Base-by-base conservation (phyloP, 1,140 invertebrate species). In the Neodiprion fabricii region DNA sequence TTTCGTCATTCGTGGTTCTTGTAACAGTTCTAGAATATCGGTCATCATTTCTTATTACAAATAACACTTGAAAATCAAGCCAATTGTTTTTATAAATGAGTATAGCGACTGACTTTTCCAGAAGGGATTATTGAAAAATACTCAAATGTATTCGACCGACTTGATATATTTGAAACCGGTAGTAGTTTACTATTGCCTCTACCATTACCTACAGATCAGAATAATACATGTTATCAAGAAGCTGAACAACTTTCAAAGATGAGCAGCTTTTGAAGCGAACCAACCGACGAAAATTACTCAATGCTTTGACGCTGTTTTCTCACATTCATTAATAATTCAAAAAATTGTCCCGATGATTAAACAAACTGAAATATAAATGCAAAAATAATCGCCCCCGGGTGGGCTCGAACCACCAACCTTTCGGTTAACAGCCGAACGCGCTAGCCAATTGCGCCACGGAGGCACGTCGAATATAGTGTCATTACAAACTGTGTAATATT, bases 361-460 rank as follows among this genome's bases (percentile, higher is more conserved):
- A 65, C n/a, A 9, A 48, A 12, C 9, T 47, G 47, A 67, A 73
- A 72, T 48, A 72, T 68, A 71, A 72, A 69, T 14, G 11, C 77
- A 85, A 86, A 83, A 80, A 80, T 78, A 73, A 73, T 67, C 90
- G 90, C 90, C 90, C 90, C 89, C 89, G 90, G 93, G 93, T 94
- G 93, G 93, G 91, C 92, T 94, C 92, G 93, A 94, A 94, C 93
- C 93, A 94, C 93, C 93, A 94, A 94, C 93, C 93, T 95, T 94
- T 94, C 93, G 94, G 93, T 95, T 95, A 94, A 95, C 93, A 95
- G 94, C 93, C 94, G 93, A 94, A 95, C 93, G 94, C 94, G 93
- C 93, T 94, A 94, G 89, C 93, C 93, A 86, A 92, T 92, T 92
- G 92, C 92, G 92, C 92, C 93, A 93, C 92, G 92, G 92, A 94